phyloP scores from a whole-genome alignment of 2,113 vertebrate genomes.

The Vombatus ursinus region DNA sequence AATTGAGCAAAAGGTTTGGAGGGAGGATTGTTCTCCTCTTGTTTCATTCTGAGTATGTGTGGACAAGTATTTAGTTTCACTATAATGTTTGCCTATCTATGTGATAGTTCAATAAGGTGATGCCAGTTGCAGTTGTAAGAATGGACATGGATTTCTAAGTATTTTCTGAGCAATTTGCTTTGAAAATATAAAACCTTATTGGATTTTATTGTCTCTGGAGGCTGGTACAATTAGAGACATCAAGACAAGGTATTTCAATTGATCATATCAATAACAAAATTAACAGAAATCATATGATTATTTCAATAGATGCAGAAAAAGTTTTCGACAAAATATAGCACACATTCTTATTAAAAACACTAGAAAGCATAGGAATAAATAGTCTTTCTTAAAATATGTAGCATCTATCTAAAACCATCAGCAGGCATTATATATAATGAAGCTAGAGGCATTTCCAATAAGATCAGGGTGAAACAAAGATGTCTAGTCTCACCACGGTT shows the following conservation, averaged over 20 bases:
- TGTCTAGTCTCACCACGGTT: no score
- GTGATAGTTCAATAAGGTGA: constrained; percentile 5
- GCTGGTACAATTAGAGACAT: neutral
- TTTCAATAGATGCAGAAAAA: no score
- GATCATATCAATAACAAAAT: no score
- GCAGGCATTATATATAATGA: no score
- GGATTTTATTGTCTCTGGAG: neutral
- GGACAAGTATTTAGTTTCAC: neutral
- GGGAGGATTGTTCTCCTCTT: neutral
- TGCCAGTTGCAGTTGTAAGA: neutral
- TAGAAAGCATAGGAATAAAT: no score
- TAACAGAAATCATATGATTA: no score
- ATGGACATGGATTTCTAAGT: neutral
- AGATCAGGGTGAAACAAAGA: no score
- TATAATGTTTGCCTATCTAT: neutral
- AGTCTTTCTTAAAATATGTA: no score
- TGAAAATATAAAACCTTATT: neutral
- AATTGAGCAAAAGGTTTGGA: neutral
- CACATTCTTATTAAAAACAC: no score
- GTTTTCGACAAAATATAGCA: no score
- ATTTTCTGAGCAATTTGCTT: neutral
- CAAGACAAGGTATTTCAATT: neutral
- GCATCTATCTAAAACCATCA: no score
- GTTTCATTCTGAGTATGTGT: neutral
- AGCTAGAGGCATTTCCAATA: no score